Evolutionary conservation across 2,888 invertebrate species (phyloP).

Genomic region (Meliscaeva auricollis): DNA sequence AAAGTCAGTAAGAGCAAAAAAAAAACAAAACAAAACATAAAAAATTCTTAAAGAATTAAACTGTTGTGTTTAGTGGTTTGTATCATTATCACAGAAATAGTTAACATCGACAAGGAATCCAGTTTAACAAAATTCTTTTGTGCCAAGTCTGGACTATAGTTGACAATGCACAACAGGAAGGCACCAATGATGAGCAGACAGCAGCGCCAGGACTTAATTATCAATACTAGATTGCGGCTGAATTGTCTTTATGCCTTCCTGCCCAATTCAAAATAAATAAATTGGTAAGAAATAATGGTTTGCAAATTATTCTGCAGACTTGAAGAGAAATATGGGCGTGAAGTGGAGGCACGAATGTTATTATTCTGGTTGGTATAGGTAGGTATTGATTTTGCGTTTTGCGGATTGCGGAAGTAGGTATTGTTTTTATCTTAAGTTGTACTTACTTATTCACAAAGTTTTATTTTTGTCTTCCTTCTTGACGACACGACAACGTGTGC

Average conservation of each 20-base stretch:
- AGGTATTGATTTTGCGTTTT: slow-evolving; percentile 34
- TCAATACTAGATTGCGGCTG: slow-evolving; percentile 43
- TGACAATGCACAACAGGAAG: too few species aligned
- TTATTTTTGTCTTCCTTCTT: slow-evolving; percentile 24
- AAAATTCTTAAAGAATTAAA: slow-evolving; percentile 27
- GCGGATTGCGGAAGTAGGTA: slow-evolving; percentile 64
- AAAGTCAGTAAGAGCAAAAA: slow-evolving; percentile 1
- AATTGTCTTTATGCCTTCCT: slow-evolving; percentile 36
- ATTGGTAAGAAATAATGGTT: slow-evolving; percentile 17
- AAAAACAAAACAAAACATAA: slow-evolving; percentile 24
- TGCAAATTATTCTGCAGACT: slow-evolving; percentile 24
- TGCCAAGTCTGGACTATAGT: slow-evolving; percentile 10
- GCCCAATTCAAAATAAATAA: slow-evolving; percentile 39
- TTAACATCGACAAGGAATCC: slow-evolving; percentile 71
- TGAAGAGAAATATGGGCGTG: slow-evolving; percentile 20
- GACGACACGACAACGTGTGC: not conserved
- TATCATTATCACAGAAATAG: slow-evolving; percentile 54
- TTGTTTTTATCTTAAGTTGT: slow-evolving; percentile 31
- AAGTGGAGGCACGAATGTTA: slow-evolving; percentile 37
- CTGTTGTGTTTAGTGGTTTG: slow-evolving; percentile 39
- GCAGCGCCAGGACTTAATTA: slow-evolving; percentile 40
- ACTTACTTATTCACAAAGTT: slow-evolving; percentile 8
- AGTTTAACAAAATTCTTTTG: slow-evolving; percentile 62
- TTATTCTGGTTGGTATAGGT: slow-evolving; percentile 32
- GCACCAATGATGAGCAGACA: not conserved